Conservation (phyloP, 2,113 vertebrate genomes). For the Thymallus thymallus region DNA sequence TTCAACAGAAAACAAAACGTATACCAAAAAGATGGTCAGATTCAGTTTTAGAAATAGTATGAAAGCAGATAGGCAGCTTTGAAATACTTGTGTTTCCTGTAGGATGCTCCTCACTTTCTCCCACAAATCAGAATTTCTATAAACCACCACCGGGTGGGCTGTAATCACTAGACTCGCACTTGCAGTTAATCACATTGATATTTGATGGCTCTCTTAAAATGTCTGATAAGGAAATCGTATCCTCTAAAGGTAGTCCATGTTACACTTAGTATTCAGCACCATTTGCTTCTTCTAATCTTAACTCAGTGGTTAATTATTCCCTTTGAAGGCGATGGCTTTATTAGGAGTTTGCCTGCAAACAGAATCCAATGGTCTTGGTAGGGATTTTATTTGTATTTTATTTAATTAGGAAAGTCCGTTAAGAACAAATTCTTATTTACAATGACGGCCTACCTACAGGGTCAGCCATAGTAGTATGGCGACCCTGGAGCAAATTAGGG, state of each 20-base stretch:
- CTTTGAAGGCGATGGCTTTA: conserved; percentile 41
- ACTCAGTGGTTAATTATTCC: conserved; percentile 36
- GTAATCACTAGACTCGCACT: background rate
- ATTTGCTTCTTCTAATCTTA: conserved; percentile 7
- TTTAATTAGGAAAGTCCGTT: too few relatives aligned
- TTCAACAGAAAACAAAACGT: too few relatives aligned
- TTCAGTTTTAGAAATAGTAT: conserved; percentile 1
- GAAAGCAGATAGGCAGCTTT: background rate
- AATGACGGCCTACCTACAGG: too few relatives aligned
- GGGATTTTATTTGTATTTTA: too few relatives aligned
- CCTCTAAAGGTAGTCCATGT: background rate
- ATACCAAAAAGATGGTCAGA: conserved; percentile 8
- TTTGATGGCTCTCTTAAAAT: background rate
- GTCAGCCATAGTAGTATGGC: too few relatives aligned
- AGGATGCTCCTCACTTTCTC: too few relatives aligned
- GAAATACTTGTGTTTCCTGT: too few relatives aligned
- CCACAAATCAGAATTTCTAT: background rate
- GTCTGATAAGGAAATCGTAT: conserved; percentile 3
- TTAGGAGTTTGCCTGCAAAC: conserved; percentile 24
- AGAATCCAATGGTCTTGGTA: background rate
- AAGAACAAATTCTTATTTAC: too few relatives aligned
- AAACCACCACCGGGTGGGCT: background rate
- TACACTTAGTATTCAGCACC: background rate
- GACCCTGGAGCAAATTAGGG: too few relatives aligned
- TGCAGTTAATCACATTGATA: background rate